phyloP scores from a whole-genome alignment of 2,888 invertebrate genomes.

The Melieria picta region DNA sequence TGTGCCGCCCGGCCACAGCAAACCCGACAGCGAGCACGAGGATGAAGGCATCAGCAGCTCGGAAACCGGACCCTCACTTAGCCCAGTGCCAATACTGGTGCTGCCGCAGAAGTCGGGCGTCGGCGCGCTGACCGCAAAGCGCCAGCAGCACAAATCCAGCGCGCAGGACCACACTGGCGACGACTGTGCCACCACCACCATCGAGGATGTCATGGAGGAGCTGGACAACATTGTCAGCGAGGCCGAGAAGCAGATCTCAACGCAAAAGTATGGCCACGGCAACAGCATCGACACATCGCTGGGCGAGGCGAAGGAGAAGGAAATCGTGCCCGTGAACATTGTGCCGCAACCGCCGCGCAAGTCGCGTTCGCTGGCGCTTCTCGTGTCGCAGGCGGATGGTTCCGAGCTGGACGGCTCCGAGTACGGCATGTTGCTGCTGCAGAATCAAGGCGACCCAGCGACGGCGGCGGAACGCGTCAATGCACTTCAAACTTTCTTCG shows the following conservation, averaged over 20 bases:
- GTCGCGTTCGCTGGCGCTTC: slow-evolving; percentile 76
- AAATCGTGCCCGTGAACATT: slow-evolving; percentile 81
- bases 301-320: slow-evolving; percentile 68
- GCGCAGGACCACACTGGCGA: slow-evolving; percentile 57
- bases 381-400: slow-evolving; percentile 71
- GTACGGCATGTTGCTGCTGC: slow-evolving; percentile 65
- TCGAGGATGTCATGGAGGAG: slow-evolving; percentile 89
- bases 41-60: slow-evolving; percentile 91
- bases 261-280: slow-evolving; percentile 56
- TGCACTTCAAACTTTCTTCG: slow-evolving; percentile 60
- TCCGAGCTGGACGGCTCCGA: slow-evolving; percentile 63
- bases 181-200: slow-evolving; percentile 73
- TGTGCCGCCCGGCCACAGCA: slow-evolving; percentile 56
- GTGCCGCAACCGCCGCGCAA: slow-evolving; percentile 84
- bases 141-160: slow-evolving; percentile 20
- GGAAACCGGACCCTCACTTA: slow-evolving; percentile 76
- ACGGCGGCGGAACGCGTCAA: slow-evolving; percentile 52
- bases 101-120: slow-evolving; percentile 57
- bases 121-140: slow-evolving; percentile 13
- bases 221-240: slow-evolving; percentile 85
- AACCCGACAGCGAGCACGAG: slow-evolving; percentile 76
- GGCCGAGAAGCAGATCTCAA: slow-evolving; percentile 75
- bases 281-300: slow-evolving; percentile 11
- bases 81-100: slow-evolving; percentile 72
- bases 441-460: slow-evolving; percentile 62